Evolutionary conservation across 2,113 vertebrate genomes (phyloP).

Genomic region (Meleagris gallopavo): DNA sequence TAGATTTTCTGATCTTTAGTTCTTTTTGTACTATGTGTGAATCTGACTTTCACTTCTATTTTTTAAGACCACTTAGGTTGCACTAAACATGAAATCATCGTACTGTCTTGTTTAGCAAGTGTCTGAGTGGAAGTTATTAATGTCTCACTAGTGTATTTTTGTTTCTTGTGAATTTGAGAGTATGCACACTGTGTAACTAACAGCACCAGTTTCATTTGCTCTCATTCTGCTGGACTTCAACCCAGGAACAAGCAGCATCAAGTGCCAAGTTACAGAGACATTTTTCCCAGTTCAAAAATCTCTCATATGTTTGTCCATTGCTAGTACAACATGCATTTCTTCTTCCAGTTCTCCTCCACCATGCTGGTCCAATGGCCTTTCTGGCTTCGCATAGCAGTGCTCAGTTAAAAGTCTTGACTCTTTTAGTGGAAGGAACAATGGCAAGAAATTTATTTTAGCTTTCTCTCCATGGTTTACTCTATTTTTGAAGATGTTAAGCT

Average conservation of each 20-base stretch:
- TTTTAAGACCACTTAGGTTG: not conserved
- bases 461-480: not conserved
- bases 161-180: not conserved
- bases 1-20: not conserved
- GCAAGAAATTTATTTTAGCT: not conserved
- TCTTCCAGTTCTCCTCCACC: conserved; percentile 30
- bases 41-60: not conserved
- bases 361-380: not conserved
- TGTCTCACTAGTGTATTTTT: not conserved
- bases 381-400: not conserved
- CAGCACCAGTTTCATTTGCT: not conserved
- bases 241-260: conserved; percentile 18
- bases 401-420: not conserved
- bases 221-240: conserved; percentile 34
- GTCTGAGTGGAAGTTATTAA: not conserved
- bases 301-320: conserved; percentile 41
- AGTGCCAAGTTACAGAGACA: conserved; percentile 38
- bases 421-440: not conserved
- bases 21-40: not conserved
- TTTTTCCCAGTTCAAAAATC: not conserved
- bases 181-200: not conserved
- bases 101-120: not conserved
- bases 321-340: conserved; percentile 20
- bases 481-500: not conserved
- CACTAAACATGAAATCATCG: not conserved